These are phyloP conservation scores for Crotalus horridus DNA, from an alignment of 2,113 vertebrate genomes.

Conservation along the genomic window DNA sequence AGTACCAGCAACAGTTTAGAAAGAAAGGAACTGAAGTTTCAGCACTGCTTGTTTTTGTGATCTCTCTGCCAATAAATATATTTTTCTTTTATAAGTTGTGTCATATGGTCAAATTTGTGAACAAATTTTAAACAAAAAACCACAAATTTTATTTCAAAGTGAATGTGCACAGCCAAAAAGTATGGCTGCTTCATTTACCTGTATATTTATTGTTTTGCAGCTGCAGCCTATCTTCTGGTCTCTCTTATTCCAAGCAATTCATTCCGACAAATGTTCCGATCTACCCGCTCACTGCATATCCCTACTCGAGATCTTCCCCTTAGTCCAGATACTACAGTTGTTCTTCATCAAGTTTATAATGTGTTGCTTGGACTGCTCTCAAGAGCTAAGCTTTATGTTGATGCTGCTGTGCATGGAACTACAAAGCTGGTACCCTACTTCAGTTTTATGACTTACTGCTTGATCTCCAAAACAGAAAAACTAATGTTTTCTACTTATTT, in stretches of 20 bases:
- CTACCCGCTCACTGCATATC: constrained; percentile 95
- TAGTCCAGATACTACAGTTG: constrained; percentile 94
- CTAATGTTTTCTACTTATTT: constrained; percentile 99
- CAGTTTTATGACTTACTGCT: constrained; percentile 99
- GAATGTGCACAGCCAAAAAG: constrained; percentile 20
- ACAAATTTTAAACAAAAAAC: not conserved
- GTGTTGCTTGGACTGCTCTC: constrained; percentile 93
- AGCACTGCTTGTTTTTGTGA: not conserved
- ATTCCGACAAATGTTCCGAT: constrained; percentile 99
- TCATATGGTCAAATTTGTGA: not conserved
- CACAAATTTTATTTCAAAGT: constrained; percentile 6
- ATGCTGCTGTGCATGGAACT: constrained; percentile 95
- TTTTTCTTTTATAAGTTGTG: not conserved
- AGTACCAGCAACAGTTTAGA: not conserved
- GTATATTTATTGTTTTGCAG: constrained; percentile 70
- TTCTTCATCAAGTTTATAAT: constrained; percentile 97
- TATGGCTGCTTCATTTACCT: constrained; percentile 47
- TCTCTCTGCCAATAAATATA: not conserved
- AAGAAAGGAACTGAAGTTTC: not conserved
- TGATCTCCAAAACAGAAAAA: constrained; percentile 99
- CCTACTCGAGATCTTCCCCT: constrained; percentile 94
- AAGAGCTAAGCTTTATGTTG: constrained; percentile 95
- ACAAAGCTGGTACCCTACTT: constrained; percentile 98
- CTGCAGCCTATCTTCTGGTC: constrained; percentile 97
- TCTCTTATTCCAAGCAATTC: constrained; percentile 99